Base-by-base conservation (phyloP, 2,888 invertebrate species). In the Dilophus febrilis region DNA sequence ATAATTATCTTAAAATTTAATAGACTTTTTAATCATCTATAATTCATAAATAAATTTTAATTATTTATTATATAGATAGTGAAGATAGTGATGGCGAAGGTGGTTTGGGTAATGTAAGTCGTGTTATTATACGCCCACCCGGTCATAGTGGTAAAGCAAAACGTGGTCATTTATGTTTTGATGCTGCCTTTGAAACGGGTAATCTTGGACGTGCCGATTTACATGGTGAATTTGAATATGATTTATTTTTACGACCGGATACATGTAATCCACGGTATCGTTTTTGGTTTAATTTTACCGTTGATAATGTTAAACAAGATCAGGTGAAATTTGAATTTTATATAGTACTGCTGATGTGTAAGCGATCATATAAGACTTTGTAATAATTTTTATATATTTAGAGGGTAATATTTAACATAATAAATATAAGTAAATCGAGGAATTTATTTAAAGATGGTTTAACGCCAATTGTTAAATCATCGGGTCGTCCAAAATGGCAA, bases 241-340 rank as follows among this genome's bases (percentile, higher is more conserved):
- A 98, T 64, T 69, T 98, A 38, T 95, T 83, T 63, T 77, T 98
- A 40, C 70, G 97, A 33, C 95, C 97, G 0, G 97, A 98, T 60
- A 95, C 94, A 1, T 92, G 94, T 60, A 85, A 90, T 57, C 92
- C 94, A 0, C 71, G 90, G 34, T 76, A 83, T 46, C 69, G 97
- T 37, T 81, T 95, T 50, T 97, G 95, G 97, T 97, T 94, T 64
- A 92, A 97, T 65, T 98, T 97, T 56, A 90, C 92, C 2, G 94
- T 97, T 29, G 94, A 94, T 59, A 97, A 97, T 58, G 87, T 87
- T 0, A 82, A 80, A 51, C 74, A 80, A 44, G 91, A 95, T 59
- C 95, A 95, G n/a, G 35, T 37, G 35, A 10, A 31, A 31, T 31
- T 6, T 22, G 16, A 33, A n/a, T n/a, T n/a, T n/a, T n/a, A n/a